These are phyloP conservation scores for Anodontia alba DNA, from an alignment of 2,888 invertebrate species.

Conservation along the genomic window DNA sequence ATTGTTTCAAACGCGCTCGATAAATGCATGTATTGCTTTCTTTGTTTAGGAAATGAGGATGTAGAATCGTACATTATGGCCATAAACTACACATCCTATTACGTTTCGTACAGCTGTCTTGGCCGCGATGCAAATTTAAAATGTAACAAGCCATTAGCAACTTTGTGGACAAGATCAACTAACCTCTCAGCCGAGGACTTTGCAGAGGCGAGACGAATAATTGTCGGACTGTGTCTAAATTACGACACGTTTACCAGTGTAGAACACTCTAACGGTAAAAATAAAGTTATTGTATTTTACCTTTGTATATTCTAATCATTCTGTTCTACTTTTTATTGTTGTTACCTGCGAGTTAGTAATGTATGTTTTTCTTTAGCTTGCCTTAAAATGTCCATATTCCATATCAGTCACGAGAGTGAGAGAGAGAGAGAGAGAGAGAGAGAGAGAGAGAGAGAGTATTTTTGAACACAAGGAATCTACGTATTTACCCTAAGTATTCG, in stretches of 20 bases:
- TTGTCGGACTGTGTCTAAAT: neutral
- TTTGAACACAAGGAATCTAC: too few species aligned
- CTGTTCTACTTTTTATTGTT: too few species aligned
- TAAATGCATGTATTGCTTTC: too few species aligned
- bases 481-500: too few species aligned
- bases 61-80: neutral
- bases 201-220: neutral
- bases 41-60: neutral
- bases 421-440: too few species aligned
- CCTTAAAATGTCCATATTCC: too few species aligned
- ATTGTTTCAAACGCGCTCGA: too few species aligned
- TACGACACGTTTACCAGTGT: neutral
- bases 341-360: too few species aligned
- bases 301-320: too few species aligned
- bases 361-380: too few species aligned
- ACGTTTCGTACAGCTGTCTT: neutral
- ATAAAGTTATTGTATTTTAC: neutral
- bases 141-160: neutral
- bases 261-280: neutral
- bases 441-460: too few species aligned
- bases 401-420: too few species aligned
- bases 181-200: neutral
- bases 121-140: neutral
- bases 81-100: neutral
- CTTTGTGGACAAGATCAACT: neutral